Base-by-base conservation (phyloP, 2,797 vertebrate genomes). In the Macropodus opercularis region DNA sequence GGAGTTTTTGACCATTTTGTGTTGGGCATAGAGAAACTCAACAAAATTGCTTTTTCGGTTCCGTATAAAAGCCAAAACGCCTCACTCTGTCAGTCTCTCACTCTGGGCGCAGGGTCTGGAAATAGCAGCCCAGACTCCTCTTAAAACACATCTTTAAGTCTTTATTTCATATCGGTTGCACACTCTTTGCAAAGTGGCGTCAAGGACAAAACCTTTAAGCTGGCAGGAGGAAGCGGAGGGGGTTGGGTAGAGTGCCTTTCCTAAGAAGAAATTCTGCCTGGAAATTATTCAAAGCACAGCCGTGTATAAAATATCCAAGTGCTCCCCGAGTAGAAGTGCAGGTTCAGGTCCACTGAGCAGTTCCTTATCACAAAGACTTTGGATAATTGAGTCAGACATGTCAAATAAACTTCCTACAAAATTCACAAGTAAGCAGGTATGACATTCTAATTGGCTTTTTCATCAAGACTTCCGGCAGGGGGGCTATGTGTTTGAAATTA, bases 371-470 rank as follows among this genome's bases (percentile, higher is more conserved):
- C 91, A 79, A 90, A 84, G 89, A 91, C 91, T 94, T 91, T 91
- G 89, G 87, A 89, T 94, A 96, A 96, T 94, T 94, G 92, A 88
- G 90, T 93, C 84, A 92, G 92, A 92, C 92, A 80, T 92, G 92
- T 93, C 86, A 93, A 95, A 95, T 92, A 93, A 95, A 94, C 90
- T 94, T 94, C 89, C 85, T 77, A 76, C 89, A 92, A 92, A 93
- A 94, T 92, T 94, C 90, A 89, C 85, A 85, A 85, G 83, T 94
- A 94, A 94, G 92, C 91, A 95, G 92, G 93, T 95, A 93, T 94
- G 94, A 95, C 93, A 94, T 91, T 92, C 91, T 94, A 95, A 94
- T 94, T 92, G 90, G 84, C 83, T 81, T 87, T 90, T 94, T 94
- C 92, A 94, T 95, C 95, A 94, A 91, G 81, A 86, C 87, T 91